phyloP scores from a whole-genome alignment of 2,113 vertebrate genomes.

The Prochilodus magdalenae region DNA sequence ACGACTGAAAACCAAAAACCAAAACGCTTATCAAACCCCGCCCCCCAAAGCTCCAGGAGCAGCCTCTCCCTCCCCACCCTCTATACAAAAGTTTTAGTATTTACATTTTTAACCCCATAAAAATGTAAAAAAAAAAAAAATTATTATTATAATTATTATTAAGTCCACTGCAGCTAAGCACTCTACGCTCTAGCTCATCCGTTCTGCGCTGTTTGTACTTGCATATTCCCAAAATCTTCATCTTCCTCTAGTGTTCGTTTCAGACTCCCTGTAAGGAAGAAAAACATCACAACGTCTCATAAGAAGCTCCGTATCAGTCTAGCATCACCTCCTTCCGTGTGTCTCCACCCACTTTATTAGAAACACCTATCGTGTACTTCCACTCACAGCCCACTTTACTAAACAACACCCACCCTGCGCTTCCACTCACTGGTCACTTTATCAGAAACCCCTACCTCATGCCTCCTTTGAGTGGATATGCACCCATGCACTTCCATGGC shows the following conservation, averaged over 20 bases:
- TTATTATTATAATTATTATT: not conserved
- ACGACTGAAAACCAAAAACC: conserved; percentile 67
- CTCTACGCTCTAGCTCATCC: conserved; percentile 76
- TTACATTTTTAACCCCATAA: conserved; percentile 81
- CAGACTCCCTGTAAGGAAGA: conserved; percentile 82
- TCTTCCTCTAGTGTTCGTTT: conserved; percentile 95
- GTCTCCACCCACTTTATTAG: too few relatives aligned
- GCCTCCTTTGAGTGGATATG: too few relatives aligned
- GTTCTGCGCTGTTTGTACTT: conserved; percentile 91
- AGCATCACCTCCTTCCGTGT: too few relatives aligned
- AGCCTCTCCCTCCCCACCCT: conserved; percentile 41
- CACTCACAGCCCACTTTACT: too few relatives aligned
- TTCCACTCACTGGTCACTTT: too few relatives aligned
- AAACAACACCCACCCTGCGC: too few relatives aligned
- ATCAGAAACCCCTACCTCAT: too few relatives aligned
- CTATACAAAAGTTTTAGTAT: conserved; percentile 66
- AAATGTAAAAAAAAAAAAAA: conserved; percentile 73
- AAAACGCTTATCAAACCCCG: conserved; percentile 68
- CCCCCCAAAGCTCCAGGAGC: conserved; percentile 50
- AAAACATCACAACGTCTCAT: not conserved
- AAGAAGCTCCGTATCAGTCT: not conserved
- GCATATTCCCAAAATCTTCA: conserved; percentile 91
- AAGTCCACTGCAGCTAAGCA: conserved; percentile 63
- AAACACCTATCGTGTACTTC: too few relatives aligned
- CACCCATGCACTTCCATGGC: too few relatives aligned